Evolutionary conservation across 2,888 invertebrate species (phyloP).

Genomic region (Drosophila austrosaltans): DNA sequence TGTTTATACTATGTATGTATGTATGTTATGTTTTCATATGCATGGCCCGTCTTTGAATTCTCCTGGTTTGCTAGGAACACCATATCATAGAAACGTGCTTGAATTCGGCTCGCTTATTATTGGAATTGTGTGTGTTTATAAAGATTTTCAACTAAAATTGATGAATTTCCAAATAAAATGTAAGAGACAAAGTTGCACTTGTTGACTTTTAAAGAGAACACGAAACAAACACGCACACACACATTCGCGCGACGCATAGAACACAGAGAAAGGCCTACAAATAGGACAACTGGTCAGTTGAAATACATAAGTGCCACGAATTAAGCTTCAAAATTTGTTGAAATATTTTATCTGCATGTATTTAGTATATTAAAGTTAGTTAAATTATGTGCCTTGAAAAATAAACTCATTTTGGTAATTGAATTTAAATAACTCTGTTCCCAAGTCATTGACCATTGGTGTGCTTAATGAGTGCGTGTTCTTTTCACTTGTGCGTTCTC

Average conservation of each 20-base stretch:
- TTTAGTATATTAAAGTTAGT: too few species aligned
- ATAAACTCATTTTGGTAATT: not conserved
- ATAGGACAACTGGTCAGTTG: constrained; percentile 1
- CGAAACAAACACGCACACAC: not conserved
- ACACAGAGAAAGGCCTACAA: constrained; percentile 21
- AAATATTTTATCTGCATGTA: too few species aligned
- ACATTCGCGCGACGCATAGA: not conserved
- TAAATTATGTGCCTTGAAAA: not conserved
- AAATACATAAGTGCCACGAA: not conserved
- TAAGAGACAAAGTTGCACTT: constrained; percentile 57
- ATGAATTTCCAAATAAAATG: constrained; percentile 6
- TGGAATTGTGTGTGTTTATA: not conserved
- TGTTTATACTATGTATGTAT: not conserved
- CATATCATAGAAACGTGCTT: not conserved
- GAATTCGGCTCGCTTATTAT: not conserved
- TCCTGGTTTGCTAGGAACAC: not conserved
- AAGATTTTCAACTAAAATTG: not conserved
- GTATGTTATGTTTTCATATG: not conserved
- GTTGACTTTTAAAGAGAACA: constrained; percentile 51
- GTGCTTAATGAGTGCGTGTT: constrained; percentile 23
- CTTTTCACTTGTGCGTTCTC: constrained; percentile 46
- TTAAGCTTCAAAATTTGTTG: not conserved
- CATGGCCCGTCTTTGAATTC: not conserved
- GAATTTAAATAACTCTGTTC: not conserved
- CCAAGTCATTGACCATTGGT: constrained; percentile 36